Evolutionary conservation across 2,113 vertebrate genomes (phyloP).

Genomic region (Thymallus thymallus): DNA sequence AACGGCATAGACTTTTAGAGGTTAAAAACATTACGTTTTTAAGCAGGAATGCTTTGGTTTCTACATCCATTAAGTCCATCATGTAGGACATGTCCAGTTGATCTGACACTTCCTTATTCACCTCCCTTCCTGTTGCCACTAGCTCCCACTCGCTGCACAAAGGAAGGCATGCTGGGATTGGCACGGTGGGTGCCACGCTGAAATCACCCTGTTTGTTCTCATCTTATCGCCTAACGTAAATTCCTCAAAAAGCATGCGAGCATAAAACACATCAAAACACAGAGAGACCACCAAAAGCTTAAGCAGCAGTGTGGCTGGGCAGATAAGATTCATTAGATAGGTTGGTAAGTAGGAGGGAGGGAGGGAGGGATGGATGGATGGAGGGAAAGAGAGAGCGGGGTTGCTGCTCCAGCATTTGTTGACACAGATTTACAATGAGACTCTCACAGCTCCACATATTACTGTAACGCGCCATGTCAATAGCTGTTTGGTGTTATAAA

Average conservation of each 20-base stretch:
- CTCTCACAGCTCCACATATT: constrained; percentile 66
- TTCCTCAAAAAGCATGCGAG: constrained; percentile 60
- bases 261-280: constrained; percentile 56
- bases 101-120: constrained; percentile 34
- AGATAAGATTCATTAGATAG: constrained; percentile 76
- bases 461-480: constrained; percentile 71
- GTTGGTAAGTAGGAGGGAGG: constrained; percentile 54
- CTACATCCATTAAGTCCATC: constrained; percentile 44
- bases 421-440: constrained; percentile 70
- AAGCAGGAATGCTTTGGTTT: no score
- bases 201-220: constrained; percentile 47
- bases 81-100: constrained; percentile 38
- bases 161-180: no score
- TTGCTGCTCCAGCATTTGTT: constrained; percentile 68
- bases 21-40: no score
- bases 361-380: background rate
- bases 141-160: no score
- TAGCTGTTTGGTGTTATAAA: constrained; percentile 66
- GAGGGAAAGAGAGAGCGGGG: constrained; percentile 13
- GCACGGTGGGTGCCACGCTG: constrained; percentile 37
- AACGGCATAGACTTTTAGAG: no score
- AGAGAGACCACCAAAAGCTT: constrained; percentile 58
- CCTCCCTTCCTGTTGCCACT: constrained; percentile 23
- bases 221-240: constrained; percentile 54
- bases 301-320: constrained; percentile 64